phyloP scores from a whole-genome alignment of 2,888 invertebrate species.

The Lottia scabra region DNA sequence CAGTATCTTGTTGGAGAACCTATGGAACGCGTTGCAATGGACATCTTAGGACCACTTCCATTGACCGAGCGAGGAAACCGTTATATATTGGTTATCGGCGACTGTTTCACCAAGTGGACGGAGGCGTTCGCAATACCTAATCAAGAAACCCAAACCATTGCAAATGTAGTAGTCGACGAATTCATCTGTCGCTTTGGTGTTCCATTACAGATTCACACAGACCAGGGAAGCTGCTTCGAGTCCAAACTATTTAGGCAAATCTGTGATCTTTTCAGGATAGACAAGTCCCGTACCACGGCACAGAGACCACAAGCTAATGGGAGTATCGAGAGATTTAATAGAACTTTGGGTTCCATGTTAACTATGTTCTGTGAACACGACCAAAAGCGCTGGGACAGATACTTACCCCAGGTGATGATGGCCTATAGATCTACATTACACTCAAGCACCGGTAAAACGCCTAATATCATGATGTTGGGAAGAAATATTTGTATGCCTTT shows the following conservation, averaged over 20 bases:
- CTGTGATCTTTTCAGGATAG: conserved; percentile 5
- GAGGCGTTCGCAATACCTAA: conserved; percentile 10
- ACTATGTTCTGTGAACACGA: conserved; percentile 8
- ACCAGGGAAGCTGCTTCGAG: conserved; percentile 12
- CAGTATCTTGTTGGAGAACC: conserved; percentile 8
- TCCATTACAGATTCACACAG: conserved; percentile 2
- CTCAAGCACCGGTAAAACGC: conserved; percentile 8
- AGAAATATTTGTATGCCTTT: too few relatives aligned
- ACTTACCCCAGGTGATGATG: conserved; percentile 11
- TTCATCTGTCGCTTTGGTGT: conserved; percentile 9
- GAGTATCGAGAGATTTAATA: conserved; percentile 17
- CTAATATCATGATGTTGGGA: conserved; percentile 10
- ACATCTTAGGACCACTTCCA: conserved; percentile 12
- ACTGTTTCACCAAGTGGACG: conserved; percentile 16
- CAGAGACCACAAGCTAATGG: conserved; percentile 24
- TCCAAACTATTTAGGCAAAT: conserved; percentile 7
- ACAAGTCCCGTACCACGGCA: conserved; percentile 20
- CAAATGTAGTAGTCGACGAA: not conserved
- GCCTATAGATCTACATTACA: conserved; percentile 12
- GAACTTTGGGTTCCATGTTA: conserved; percentile 19
- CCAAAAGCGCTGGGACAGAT: conserved; percentile 7
- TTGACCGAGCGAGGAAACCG: not conserved
- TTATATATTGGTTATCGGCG: too few relatives aligned
- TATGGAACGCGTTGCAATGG: conserved; percentile 12
- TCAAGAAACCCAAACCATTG: conserved; percentile 10